These are phyloP conservation scores for Elachura formosa DNA, from an alignment of 2,113 vertebrate genomes.

Conservation along the genomic window DNA sequence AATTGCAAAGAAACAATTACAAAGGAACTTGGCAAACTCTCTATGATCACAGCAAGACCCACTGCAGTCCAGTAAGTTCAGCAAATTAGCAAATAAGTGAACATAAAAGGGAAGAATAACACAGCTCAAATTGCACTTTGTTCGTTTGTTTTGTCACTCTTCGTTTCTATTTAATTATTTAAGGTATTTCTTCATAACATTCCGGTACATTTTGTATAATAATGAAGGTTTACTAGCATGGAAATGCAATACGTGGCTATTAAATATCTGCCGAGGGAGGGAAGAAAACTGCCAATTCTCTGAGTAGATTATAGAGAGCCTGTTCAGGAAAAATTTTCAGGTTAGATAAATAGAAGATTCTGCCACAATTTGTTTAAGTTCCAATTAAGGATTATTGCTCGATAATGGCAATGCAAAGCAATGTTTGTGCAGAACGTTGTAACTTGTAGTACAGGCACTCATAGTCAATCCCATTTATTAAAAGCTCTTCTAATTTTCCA, in stretches of 20 bases:
- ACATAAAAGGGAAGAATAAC: conserved; percentile 34
- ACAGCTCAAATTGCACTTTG: conserved; percentile 15
- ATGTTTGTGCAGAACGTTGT: not conserved
- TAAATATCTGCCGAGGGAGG: not conserved
- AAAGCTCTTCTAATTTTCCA: not conserved
- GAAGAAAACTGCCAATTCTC: not conserved
- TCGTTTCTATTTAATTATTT: conserved; percentile 53
- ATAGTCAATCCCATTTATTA: not conserved
- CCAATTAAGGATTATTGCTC: not conserved
- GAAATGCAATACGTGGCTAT: not conserved
- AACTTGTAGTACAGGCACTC: not conserved
- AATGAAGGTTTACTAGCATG: conserved; percentile 9
- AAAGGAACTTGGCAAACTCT: conserved; percentile 47
- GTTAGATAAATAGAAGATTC: conserved; percentile 10
- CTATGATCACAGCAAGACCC: conserved; percentile 39
- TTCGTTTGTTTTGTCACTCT: conserved; percentile 26
- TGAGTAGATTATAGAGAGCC: not conserved
- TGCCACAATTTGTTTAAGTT: not conserved
- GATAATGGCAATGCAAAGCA: not conserved
- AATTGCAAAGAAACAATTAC: conserved; percentile 62
- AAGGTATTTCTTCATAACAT: conserved; percentile 30
- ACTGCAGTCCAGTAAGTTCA: conserved; percentile 35
- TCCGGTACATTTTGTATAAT: not conserved
- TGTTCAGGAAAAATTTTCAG: not conserved
- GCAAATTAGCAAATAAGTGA: conserved; percentile 52